Conservation (phyloP, 1,140 invertebrate genomes). For the Leptoteleia sp. region DNA sequence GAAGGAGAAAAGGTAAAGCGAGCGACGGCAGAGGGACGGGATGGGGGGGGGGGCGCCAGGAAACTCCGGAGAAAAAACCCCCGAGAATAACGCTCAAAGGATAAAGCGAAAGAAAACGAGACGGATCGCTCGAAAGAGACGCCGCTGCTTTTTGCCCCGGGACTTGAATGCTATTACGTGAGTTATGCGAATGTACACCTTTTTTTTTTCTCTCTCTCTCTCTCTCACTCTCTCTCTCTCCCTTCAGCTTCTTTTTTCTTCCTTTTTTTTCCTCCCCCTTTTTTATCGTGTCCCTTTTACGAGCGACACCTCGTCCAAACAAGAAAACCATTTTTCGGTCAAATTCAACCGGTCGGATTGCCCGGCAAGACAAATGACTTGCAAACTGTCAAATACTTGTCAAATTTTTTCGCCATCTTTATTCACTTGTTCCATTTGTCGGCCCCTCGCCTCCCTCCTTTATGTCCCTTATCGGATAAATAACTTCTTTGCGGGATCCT, state of each 20-base stretch:
- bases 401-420: too few relatives aligned
- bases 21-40: conserved; percentile 1
- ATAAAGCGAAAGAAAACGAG: conserved; percentile 43
- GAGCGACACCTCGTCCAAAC: conserved; percentile 11
- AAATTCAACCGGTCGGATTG: conserved; percentile 2
- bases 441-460: too few relatives aligned
- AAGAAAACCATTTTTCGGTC: conserved; percentile 14
- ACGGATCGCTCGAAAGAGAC: conserved; percentile 31
- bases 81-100: conserved; percentile 54
- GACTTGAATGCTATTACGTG: conserved; percentile 38
- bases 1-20: conserved; percentile 22
- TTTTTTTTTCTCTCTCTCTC: too few relatives aligned
- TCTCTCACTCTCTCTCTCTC: too few relatives aligned
- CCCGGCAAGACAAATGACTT: too few relatives aligned
- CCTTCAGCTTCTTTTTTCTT: too few relatives aligned
- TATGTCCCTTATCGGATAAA: too few relatives aligned
- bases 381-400: too few relatives aligned
- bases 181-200: conserved; percentile 17
- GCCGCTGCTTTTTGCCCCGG: conserved; percentile 27
- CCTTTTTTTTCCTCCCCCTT: too few relatives aligned
- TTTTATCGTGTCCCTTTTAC: conserved; percentile 6
- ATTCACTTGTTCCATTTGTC: too few relatives aligned
- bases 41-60: conserved; percentile 3
- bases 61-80: conserved; percentile 35
- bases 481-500: too few relatives aligned